Evolutionary conservation across 1,140 invertebrate species (phyloP), one percentile per base, ranked within the genome.

Genomic region (Grapholita molesta): DNA sequence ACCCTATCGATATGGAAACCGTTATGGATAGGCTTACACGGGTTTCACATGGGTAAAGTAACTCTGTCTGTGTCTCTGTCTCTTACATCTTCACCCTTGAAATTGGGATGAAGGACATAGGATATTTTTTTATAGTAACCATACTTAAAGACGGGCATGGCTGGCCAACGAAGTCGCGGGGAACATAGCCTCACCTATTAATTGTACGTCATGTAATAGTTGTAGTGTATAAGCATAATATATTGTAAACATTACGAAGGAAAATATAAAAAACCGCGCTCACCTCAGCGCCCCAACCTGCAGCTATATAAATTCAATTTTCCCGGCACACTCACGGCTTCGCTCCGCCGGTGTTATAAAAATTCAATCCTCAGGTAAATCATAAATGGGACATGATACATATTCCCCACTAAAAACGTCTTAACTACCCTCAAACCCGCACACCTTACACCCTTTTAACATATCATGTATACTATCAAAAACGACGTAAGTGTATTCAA

Each of bases 231-330:
- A n/a, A n/a, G n/a, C n/a, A n/a, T n/a, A n/a, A n/a, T n/a, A n/a
- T n/a, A n/a, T n/a, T n/a, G n/a, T n/a, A 11, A 33, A 33, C 32
- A 9, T 35, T 3, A 35, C 33, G 11, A 7, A 38, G 11, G 11
- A 6, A 9, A 35, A 5, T 35, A 5, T 35, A 9, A 35, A 35
- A 48, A 21, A 2, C 6, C 18, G 18, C 6, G 15, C 42, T 6
- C 8, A 4, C 42, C 8, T 6, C 9, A 21, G n/a, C 42, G 21
- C 18, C 24, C 15, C 55, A 61, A 61, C 25, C 55, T 61, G 24
- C 30, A 61, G 55, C 55, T 61, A 61, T 61, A 25, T 25, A 61
- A 61, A 61, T 61, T 61, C 30, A 61, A 61, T 61, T 61, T 57
- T 18, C 23, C 55, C 6, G 24, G 24, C 55, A 25, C 55, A 30